A percentile compares a stretch with the other conserved stretches of the same genome.
Conservation (phyloP, 2,888 invertebrate species). For the Bruchidius siliquastri region DNA sequence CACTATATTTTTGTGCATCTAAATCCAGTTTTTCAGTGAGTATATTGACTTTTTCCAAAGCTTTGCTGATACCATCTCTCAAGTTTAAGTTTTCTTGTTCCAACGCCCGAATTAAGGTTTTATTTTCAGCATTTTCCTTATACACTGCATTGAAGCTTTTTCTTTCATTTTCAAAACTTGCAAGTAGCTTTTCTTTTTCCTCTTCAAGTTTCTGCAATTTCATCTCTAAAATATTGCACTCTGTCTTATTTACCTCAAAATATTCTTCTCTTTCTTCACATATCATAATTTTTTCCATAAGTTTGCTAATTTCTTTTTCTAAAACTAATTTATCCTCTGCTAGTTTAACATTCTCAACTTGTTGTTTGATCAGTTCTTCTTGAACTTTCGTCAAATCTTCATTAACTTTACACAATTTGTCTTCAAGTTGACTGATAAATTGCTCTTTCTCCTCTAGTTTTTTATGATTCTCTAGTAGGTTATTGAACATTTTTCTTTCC, state of each 20-base stretch:
- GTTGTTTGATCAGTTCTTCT: constrained; percentile 12
- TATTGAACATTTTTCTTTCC: constrained; percentile 24
- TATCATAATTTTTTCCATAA: constrained; percentile 17
- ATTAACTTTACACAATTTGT: constrained; percentile 8
- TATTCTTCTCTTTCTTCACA: constrained; percentile 23
- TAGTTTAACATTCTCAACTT: constrained; percentile 7
- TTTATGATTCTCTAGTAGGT: constrained; percentile 18
- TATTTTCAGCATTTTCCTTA: constrained; percentile 9
- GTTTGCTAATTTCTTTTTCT: constrained; percentile 20
- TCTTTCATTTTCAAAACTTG: constrained; percentile 25
- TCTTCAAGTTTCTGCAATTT: constrained; percentile 27
- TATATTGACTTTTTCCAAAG: constrained; percentile 4
- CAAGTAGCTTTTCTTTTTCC: constrained; percentile 21
- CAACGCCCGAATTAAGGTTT: constrained; percentile 12
- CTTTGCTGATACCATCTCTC: constrained; percentile 4
- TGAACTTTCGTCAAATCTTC: constrained; percentile 8
- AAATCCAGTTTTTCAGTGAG: constrained; percentile 3
- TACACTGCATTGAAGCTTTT: constrained; percentile 14
- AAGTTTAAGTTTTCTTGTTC: constrained; percentile 15
- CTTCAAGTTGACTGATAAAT: constrained; percentile 17
- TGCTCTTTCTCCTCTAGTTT: constrained; percentile 21
- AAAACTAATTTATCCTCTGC: constrained; percentile 17
- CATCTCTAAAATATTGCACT: constrained; percentile 21
- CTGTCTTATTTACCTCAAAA: constrained; percentile 20
- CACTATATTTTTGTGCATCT: constrained; percentile 3